A percentile compares a stretch with the other conserved stretches of the same genome.
phyloP scores from a whole-genome alignment of 2,113 vertebrate genomes.

The Echinops telfairi region DNA sequence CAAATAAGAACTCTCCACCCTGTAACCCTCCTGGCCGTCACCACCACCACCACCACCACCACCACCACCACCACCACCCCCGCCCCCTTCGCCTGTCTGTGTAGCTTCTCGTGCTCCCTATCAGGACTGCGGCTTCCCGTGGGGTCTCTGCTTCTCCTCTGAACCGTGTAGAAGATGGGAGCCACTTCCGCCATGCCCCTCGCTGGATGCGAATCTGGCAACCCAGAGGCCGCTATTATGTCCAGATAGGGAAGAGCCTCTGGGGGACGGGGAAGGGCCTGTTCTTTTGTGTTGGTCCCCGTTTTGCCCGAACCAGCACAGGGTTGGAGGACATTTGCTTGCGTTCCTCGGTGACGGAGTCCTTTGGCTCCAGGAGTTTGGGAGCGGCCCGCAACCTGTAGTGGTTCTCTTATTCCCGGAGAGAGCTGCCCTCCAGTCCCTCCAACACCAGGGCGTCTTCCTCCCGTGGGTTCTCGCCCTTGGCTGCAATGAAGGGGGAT shows the following conservation, averaged over 20 bases:
- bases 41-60: background rate
- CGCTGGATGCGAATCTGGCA: background rate
- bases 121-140: accelerated
- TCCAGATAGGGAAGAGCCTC: background rate
- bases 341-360: too few species aligned
- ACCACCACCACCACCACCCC: background rate
- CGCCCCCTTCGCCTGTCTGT: background rate
- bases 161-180: too few species aligned
- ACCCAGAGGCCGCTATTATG: background rate
- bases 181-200: too few species aligned
- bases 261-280: background rate
- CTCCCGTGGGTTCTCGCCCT: background rate
- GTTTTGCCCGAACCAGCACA: constrained; percentile 29
- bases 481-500: background rate
- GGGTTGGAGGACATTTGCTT: background rate
- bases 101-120: accelerated
- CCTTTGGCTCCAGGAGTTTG: background rate
- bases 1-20: background rate
- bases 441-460: background rate
- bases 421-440: background rate
- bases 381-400: background rate
- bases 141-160: background rate
- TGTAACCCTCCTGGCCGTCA: background rate
- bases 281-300: background rate
- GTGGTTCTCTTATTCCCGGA: background rate